Evolutionary conservation across 2,113 vertebrate genomes (phyloP).

Genomic region (Hystrix cristata): DNA sequence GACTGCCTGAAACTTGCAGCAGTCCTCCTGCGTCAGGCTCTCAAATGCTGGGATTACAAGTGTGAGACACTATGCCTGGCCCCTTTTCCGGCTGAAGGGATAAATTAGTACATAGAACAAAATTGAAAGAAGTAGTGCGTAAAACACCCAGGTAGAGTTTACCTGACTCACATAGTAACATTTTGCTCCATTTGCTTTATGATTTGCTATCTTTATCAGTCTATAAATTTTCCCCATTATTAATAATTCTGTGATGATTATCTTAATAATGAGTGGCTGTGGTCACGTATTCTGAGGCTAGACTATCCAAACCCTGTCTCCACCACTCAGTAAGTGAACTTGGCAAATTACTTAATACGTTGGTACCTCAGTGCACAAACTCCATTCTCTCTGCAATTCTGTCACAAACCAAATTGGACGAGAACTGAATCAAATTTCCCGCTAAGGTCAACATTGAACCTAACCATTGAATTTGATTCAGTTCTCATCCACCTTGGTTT

Average conservation of each 20-base stretch:
- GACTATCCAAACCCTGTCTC: background rate
- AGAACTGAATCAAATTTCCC: background rate
- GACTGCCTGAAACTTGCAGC: too few relatives aligned
- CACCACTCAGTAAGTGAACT: background rate
- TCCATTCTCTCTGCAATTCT: background rate
- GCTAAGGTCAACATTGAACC: background rate
- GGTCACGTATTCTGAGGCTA: background rate
- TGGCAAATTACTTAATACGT: background rate
- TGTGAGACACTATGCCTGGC: too few relatives aligned
- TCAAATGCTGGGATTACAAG: too few relatives aligned
- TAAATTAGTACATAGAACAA: background rate
- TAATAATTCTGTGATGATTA: background rate
- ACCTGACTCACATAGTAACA: background rate
- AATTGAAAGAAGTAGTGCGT: background rate
- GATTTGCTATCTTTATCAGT: background rate
- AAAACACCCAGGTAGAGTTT: background rate
- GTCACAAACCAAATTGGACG: background rate
- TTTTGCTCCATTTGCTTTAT: constrained; percentile 28
- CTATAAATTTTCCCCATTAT: background rate
- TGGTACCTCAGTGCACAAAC: background rate
- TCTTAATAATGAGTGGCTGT: background rate
- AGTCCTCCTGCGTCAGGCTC: too few relatives aligned
- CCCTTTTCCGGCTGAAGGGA: too few relatives aligned
- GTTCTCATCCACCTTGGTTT: background rate
- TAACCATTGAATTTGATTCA: background rate